Percentiles rank a stretch among this genome's conserved stretches.
phyloP scores from a whole-genome alignment of 2,888 invertebrate genomes.

The Agriotes lineatus region DNA sequence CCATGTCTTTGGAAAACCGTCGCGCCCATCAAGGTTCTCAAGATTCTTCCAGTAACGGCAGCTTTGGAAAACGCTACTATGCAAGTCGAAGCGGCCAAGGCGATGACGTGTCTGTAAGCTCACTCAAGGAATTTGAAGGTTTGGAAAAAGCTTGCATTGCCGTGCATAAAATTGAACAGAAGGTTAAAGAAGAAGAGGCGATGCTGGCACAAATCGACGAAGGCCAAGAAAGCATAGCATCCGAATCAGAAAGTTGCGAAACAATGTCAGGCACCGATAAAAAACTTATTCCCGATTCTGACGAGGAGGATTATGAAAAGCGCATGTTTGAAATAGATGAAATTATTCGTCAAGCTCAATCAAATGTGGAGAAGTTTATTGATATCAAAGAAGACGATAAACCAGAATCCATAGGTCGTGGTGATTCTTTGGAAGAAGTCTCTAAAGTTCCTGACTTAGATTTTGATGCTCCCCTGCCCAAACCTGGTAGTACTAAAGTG shows the following conservation, averaged over 20 bases:
- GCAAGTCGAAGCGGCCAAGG: constrained; percentile 81
- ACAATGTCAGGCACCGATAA: constrained; percentile 74
- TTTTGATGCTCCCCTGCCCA: constrained; percentile 63
- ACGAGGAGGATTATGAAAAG: constrained; percentile 74
- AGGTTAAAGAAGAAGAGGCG: constrained; percentile 88
- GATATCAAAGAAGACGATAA: constrained; percentile 71
- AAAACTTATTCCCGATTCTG: constrained; percentile 70
- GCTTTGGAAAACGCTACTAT: constrained; percentile 79
- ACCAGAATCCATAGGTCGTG: constrained; percentile 68
- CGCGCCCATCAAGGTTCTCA: constrained; percentile 83
- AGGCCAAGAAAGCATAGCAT: constrained; percentile 68
- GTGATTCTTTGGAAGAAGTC: constrained; percentile 69
- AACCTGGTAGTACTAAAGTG: constrained; percentile 63
- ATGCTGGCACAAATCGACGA: constrained; percentile 72
- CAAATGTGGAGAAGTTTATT: constrained; percentile 75
- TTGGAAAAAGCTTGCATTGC: constrained; percentile 90
- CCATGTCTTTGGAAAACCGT: constrained; percentile 84
- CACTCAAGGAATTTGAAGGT: constrained; percentile 93
- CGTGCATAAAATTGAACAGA: constrained; percentile 84
- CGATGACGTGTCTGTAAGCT: constrained; percentile 88
- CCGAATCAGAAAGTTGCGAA: constrained; percentile 72
- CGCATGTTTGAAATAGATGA: constrained; percentile 78
- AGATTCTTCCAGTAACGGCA: constrained; percentile 86
- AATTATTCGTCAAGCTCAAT: constrained; percentile 76
- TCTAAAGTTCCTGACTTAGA: constrained; percentile 70